Percentiles rank a stretch among this genome's conserved stretches.
Conservation (phyloP, 2,888 invertebrate species). For the Saturnia japonica region DNA sequence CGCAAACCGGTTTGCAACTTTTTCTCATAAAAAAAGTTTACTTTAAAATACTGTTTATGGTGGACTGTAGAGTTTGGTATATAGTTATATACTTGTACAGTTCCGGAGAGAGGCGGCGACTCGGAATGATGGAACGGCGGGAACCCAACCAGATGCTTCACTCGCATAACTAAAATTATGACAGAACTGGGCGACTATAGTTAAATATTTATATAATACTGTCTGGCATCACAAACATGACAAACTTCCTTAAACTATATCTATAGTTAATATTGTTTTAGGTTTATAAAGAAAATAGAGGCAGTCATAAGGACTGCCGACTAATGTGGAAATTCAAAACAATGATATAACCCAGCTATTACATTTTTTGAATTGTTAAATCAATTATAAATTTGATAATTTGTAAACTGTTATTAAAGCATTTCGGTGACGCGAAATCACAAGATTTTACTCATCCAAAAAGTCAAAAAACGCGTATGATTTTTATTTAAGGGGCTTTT, state of each 20-base stretch:
- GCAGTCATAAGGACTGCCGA: too few species aligned
- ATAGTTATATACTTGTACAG: background rate
- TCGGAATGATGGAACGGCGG: conserved; percentile 7
- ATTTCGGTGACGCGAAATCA: too few species aligned
- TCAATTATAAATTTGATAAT: too few species aligned
- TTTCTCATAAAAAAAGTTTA: background rate
- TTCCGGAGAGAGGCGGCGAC: background rate
- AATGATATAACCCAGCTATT: too few species aligned
- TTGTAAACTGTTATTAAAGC: too few species aligned
- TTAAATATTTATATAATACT: background rate
- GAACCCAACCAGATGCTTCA: conserved; percentile 2
- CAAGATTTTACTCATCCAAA: too few species aligned
- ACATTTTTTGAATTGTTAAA: too few species aligned
- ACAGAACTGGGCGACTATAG: background rate
- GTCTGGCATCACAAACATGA: background rate
- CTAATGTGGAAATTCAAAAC: too few species aligned
- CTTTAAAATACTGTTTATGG: background rate
- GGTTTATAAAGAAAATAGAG: background rate
- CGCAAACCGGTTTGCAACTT: background rate
- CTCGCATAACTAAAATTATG: conserved; percentile 12
- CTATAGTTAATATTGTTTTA: background rate
- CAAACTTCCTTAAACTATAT: background rate
- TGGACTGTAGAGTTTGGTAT: background rate
- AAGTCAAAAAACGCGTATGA: too few species aligned
- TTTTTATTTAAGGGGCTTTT: too few species aligned